phyloP scores from a whole-genome alignment of 1,140 invertebrate species.

The Sesamia nonagrioides region DNA sequence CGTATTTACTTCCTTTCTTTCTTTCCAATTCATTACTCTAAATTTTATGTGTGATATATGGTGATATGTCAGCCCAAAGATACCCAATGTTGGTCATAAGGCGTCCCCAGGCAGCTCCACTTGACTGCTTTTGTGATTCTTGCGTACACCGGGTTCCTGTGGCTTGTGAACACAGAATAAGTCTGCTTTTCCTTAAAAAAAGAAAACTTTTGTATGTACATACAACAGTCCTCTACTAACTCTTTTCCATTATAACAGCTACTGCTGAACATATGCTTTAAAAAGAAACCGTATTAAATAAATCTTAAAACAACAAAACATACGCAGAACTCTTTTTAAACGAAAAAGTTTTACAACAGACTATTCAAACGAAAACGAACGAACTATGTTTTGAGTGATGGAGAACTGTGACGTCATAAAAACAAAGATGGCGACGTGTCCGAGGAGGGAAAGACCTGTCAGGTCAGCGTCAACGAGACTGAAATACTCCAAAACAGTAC shows the following conservation, averaged over 20 bases:
- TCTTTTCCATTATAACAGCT: conserved; percentile 8
- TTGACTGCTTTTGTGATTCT: too few relatives aligned
- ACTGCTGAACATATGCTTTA: conserved; percentile 45
- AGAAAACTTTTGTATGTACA: neutral
- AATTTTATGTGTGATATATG: too few relatives aligned
- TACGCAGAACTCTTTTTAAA: conserved; percentile 44
- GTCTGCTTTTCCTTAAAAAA: neutral
- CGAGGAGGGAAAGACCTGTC: conserved; percentile 67
- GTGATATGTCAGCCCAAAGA: too few relatives aligned
- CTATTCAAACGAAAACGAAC: conserved; percentile 10
- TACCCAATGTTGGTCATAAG: too few relatives aligned
- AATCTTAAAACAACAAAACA: neutral
- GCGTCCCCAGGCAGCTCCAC: too few relatives aligned
- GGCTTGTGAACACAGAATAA: too few relatives aligned
- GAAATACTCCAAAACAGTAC: conserved; percentile 80
- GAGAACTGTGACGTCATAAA: conserved; percentile 39
- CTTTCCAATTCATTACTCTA: too few relatives aligned
- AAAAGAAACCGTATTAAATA: neutral
- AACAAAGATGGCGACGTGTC: conserved; percentile 75
- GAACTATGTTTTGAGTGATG: conserved; percentile 42
- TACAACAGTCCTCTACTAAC: conserved; percentile 14
- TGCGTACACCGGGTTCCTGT: too few relatives aligned
- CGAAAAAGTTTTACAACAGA: conserved; percentile 41
- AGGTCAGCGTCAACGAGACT: conserved; percentile 72
- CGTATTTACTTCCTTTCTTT: too few relatives aligned